phyloP scores from a whole-genome alignment of 2,113 vertebrate genomes.

The Sturnira hondurensis region DNA sequence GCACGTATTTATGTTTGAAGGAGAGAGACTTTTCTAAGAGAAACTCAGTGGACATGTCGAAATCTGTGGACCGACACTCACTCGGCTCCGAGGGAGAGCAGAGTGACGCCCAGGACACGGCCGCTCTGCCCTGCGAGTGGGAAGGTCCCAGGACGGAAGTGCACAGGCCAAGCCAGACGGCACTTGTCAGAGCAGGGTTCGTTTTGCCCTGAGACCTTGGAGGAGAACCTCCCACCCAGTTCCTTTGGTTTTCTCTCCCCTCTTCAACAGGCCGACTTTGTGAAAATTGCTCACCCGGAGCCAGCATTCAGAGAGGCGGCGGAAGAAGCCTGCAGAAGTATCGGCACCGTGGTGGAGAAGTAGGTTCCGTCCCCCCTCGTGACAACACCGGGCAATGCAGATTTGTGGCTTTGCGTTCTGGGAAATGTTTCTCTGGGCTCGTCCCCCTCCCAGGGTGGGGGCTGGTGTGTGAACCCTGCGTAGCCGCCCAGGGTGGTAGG shows the following conservation, averaged over 20 bases:
- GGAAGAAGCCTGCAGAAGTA: slow-evolving; percentile 91
- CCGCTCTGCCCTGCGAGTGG: neutral
- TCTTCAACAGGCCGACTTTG: slow-evolving; percentile 91
- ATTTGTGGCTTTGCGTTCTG: neutral
- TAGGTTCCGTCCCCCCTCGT: slow-evolving; percentile 69
- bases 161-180: neutral
- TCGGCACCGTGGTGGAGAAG: slow-evolving; percentile 96
- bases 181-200: neutral
- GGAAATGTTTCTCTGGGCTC: neutral
- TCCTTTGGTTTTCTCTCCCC: neutral
- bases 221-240: neutral
- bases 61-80: neutral
- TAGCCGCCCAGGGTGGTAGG: neutral
- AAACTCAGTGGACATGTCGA: neutral
- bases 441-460: neutral
- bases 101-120: no score
- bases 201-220: neutral
- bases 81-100: neutral
- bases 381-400: fast-evolving
- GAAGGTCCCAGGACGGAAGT: neutral
- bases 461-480: fast-evolving
- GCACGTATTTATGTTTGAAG: neutral
- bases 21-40: neutral
- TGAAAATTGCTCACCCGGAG: slow-evolving; percentile 95
- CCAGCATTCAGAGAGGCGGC: slow-evolving; percentile 91